Percentiles rank a stretch among this genome's conserved stretches.
Evolutionary conservation across 2,797 vertebrate species (phyloP).

Genomic region (Enteromius treurensis): DNA sequence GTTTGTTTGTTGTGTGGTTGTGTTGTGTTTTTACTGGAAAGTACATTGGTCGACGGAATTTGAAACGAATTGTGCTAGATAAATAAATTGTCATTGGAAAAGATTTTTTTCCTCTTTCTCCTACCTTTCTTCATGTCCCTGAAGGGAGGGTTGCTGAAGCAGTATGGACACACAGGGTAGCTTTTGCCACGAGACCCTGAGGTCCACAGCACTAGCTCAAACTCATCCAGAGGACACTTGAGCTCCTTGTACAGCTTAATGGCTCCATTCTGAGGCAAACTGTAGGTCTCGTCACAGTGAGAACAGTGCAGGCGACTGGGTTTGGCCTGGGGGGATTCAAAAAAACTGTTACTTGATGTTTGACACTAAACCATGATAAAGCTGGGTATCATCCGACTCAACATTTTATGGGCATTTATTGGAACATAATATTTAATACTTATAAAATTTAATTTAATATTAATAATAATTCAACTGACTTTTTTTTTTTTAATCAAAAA

Average conservation of each 20-base stretch:
- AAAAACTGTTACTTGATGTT: background rate
- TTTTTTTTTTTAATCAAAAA: background rate
- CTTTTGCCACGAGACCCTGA: constrained; percentile 94
- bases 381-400: background rate
- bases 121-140: constrained; percentile 98
- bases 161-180: constrained; percentile 96
- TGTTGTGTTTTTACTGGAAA: too few species aligned
- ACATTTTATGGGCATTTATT: background rate
- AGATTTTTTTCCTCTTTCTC: background rate
- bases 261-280: constrained; percentile 93
- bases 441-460: background rate
- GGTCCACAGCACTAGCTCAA: constrained; percentile 96
- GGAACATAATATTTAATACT: background rate
- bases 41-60: too few species aligned
- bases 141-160: constrained; percentile 95
- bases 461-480: background rate
- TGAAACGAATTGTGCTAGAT: too few species aligned
- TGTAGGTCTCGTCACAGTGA: constrained; percentile 97
- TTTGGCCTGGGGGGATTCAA: constrained; percentile 82
- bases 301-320: constrained; percentile 97
- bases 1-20: too few species aligned
- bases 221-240: constrained; percentile 93
- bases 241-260: constrained; percentile 98
- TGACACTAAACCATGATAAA: background rate
- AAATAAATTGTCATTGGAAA: too few species aligned